phyloP scores from a whole-genome alignment of 2,888 invertebrate species.

The Serripes groenlandicus region DNA sequence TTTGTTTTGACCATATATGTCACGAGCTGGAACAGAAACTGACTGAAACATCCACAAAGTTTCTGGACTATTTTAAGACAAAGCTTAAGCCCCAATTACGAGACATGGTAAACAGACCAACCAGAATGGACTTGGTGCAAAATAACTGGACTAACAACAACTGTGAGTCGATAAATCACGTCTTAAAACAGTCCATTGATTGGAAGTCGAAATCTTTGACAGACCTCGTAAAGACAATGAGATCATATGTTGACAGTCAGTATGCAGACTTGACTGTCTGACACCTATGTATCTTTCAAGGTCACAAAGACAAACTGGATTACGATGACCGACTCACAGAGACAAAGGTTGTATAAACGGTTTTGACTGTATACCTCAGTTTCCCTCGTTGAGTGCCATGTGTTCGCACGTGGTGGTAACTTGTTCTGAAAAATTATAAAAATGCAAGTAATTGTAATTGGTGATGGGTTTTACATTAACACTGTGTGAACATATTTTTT shows the following conservation, averaged over 20 bases:
- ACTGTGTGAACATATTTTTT: no score
- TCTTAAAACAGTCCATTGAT: conserved; percentile 6
- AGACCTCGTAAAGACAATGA: conserved; percentile 4
- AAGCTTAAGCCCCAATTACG: background rate
- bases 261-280: conserved; percentile 15
- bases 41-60: background rate
- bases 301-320: conserved; percentile 25
- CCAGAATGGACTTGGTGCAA: background rate
- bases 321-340: conserved; percentile 14
- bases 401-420: no score
- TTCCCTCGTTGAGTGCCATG: no score
- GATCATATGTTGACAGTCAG: conserved; percentile 13
- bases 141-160: conserved; percentile 2
- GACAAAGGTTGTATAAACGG: background rate
- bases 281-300: conserved; percentile 3
- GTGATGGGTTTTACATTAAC: no score
- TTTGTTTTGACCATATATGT: conserved; percentile 33
- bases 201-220: conserved; percentile 10
- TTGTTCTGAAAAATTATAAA: no score
- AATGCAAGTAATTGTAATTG: no score
- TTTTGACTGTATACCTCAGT: background rate
- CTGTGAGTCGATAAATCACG: conserved; percentile 5
- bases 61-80: conserved; percentile 7
- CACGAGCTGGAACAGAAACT: background rate
- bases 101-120: background rate